Evolutionary conservation across 2,113 vertebrate species (phyloP).

Genomic region (Gavialis gangeticus): DNA sequence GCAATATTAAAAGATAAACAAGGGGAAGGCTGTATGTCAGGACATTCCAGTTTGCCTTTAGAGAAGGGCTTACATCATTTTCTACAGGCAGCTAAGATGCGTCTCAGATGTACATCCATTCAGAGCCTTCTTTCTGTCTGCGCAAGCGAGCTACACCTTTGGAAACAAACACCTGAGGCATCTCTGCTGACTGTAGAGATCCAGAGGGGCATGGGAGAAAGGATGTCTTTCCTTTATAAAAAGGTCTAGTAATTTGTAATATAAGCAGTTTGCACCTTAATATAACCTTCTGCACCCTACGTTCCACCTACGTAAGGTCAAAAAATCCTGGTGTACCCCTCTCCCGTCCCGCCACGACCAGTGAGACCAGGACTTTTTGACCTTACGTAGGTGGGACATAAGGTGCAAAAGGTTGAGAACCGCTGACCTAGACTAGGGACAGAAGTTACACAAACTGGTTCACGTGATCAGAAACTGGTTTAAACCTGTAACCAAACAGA

Average conservation of each 20-base stretch:
- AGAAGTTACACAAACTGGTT: no score
- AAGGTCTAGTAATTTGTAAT: background rate
- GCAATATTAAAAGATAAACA: background rate
- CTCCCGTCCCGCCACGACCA: no score
- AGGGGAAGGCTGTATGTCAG: background rate
- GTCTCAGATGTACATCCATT: fast-evolving
- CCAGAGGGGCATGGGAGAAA: fast-evolving
- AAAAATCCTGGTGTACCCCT: no score
- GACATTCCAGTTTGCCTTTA: background rate
- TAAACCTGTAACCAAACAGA: no score
- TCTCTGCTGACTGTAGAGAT: background rate
- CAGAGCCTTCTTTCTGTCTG: conserved; percentile 1
- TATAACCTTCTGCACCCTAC: no score
- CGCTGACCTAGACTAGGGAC: no score
- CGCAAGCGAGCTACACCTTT: background rate
- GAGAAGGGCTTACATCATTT: conserved; percentile 11
- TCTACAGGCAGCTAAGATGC: background rate
- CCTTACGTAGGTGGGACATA: no score
- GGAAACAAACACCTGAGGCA: fast-evolving
- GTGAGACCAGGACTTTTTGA: no score
- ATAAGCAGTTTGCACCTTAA: no score
- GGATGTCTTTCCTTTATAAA: background rate
- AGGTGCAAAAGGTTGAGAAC: no score
- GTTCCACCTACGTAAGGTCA: no score
- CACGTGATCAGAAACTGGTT: no score